Evolutionary conservation across 2,113 vertebrate genomes (phyloP), one percentile per base, ranked within the genome.

Genomic region (Gambusia affinis): DNA sequence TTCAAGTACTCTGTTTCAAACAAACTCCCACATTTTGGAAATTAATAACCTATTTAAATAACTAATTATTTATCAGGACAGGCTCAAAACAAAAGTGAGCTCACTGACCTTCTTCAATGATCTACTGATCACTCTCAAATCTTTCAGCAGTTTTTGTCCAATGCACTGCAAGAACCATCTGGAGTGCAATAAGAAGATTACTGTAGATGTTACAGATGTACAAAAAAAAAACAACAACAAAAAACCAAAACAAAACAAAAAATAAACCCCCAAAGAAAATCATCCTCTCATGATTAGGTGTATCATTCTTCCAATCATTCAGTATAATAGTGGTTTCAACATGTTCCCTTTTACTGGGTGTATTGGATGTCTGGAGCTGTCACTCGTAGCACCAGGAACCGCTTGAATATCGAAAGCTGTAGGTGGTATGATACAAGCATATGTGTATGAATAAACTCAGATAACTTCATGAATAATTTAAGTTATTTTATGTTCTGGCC

Each of bases 71-170:
- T 28, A 31, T 42, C 14, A 15, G 4, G 14, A 42, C 35, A 10
- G 12, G 10, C 35, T 37, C 10, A 37, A 37, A 37, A 37, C 35
- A 37, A 37, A 12, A 10, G 35, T 3, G 35, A 37, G 35, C 35
- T 37, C 35, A 11, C 10, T 37, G 35, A 37, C 10, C 10, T 37
- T 37, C 8, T 37, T 37, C 35, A 37, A 11, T 12, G 62, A 80
- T 75, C 73, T 73, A 64, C 44, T 67, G 70, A 81, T 84, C 31
- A 35, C 37, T 15, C 29, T 51, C 63, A 75, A 72, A 85, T 78
- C 64, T 80, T 44, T 6, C 47, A 33, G 51, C 22, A 70, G 57
- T 8, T 62, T 11, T 30, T 64, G 61, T 71, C 42, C 70, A 72
- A 42, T 17, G 70, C 39, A 60, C 39, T 64, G 4, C 14, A 30